Percentiles rank a stretch among this genome's conserved stretches.
These are phyloP conservation scores for Trididemnum clinides DNA, from an alignment of 23 tunicate genomes.

Conservation along the genomic window DNA sequence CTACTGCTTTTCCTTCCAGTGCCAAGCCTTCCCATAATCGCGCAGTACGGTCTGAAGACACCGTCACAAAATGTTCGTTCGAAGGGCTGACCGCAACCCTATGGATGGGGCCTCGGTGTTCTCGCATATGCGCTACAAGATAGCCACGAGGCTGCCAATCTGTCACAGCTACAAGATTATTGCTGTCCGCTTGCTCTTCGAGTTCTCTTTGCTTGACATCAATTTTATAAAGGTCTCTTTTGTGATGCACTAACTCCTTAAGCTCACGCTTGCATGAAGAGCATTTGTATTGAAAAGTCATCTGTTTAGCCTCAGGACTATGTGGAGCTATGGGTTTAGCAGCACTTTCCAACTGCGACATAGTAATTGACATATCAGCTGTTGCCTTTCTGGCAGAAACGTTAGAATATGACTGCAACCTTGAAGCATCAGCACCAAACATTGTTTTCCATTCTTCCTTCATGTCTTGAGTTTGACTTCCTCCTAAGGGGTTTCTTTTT, in stretches of 20 bases:
- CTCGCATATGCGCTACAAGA: slow-evolving; percentile 85
- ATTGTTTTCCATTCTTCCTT: slow-evolving; percentile 92
- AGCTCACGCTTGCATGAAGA: slow-evolving; percentile 70
- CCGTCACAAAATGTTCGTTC: slow-evolving; percentile 80
- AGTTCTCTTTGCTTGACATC: slow-evolving; percentile 65
- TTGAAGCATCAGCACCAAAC: slow-evolving; percentile 70
- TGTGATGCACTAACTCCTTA: slow-evolving; percentile 77
- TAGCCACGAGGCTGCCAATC: slow-evolving; percentile 82
- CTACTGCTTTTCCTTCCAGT: slow-evolving; percentile 72
- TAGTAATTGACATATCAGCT: slow-evolving; percentile 52
- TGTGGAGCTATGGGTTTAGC: slow-evolving; percentile 4
- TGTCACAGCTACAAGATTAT: slow-evolving; percentile 17
- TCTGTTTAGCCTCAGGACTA: slow-evolving; percentile 48
- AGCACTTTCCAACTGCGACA: slow-evolving; percentile 57
- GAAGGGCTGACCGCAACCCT: slow-evolving; percentile 64
- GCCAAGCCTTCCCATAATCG: slow-evolving; percentile 74
- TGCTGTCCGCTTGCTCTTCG: slow-evolving; percentile 62
- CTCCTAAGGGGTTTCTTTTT: neutral
- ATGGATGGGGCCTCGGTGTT: slow-evolving; percentile 87
- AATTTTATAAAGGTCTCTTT: slow-evolving; percentile 57
- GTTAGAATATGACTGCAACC: neutral
- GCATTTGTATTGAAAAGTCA: slow-evolving; percentile 56
- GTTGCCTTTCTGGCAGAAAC: neutral
- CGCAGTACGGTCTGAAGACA: slow-evolving; percentile 71
- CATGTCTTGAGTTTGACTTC: slow-evolving; percentile 39